Evolutionary conservation across 2,888 invertebrate genomes (phyloP), one percentile per base, ranked within the genome.

Genomic region (Pristionchus mayeri): DNA sequence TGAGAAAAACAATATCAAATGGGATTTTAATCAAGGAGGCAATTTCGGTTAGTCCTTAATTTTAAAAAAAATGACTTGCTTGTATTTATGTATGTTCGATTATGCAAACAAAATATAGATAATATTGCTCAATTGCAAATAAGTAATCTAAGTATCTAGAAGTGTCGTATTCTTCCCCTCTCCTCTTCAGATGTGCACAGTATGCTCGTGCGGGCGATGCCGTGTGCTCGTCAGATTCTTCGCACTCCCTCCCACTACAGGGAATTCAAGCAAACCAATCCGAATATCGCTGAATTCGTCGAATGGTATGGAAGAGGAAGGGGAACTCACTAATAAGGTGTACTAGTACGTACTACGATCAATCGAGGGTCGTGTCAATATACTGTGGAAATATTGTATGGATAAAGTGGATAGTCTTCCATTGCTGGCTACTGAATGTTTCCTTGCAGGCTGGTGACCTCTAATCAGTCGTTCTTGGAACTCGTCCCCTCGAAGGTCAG

Each of bases 371-470:
- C n/a, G n/a, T n/a, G n/a, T n/a, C n/a, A n/a, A n/a, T n/a, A n/a
- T n/a, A n/a, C n/a, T n/a, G n/a, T n/a, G n/a, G n/a, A n/a, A n/a
- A n/a, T n/a, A n/a, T n/a, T 13, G 13, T 9, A 44, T 44, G 44
- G 44, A 44, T 6, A 44, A 44, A 44, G n/a, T n/a, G n/a, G 44
- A 44, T 44, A 44, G 44, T 6, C 6, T 44, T 44, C 7, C 44
- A 44, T 44, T 44, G 44, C 13, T 6, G 44, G 13, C 6, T 44
- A 44, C 13, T 44, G 7, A 44, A 9, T 44, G 44, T 44, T 44
- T 9, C 44, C 44, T 44, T 78, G 9, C 52, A 78, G 78, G 78
- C n/a, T 78, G 16, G 78, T 78, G 21, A 52, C 40, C 3, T 78
- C 78, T 0, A 40, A 44, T 24, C 16, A 34, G 4, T 78, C 78